Base-by-base conservation (phyloP, 2,797 vertebrate genomes). In the Scleropages formosus region DNA sequence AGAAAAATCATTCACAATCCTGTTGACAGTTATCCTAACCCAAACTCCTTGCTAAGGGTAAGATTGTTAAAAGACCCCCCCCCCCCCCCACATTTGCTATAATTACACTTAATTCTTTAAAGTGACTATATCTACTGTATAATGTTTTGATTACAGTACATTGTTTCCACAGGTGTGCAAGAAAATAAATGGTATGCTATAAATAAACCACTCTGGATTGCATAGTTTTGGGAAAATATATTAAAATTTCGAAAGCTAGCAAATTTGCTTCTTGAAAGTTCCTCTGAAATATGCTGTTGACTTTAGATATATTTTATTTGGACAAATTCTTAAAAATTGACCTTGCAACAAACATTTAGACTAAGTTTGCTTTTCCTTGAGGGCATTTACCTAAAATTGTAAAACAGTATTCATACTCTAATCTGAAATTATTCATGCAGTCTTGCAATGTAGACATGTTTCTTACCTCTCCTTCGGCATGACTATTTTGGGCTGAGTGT, bases 381-480 rank as follows among this genome's bases (percentile, higher is more conserved):
- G 26, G 26, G 51, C 13, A 24, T 11, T 51, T 56, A 39, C 51
- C 68, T 58, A 58, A 24, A 15, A 58, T 18, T 71, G 15, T 3
- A 26, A 68, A 53, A 58, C 26, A 31, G 10, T 6, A 71, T 58
- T 70, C 56, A 71, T 71, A 39, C 13, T 39, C 26, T 18, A 24
- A 70, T 58, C 8, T 71, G 51, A 58, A 39, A 58, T 71, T 58
- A 31, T 27, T n/a, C 51, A 58, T 66, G 66, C 47, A 78, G 27
- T 11, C 1, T 26, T 51, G 75, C 77, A 46, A 71, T 64, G 56
- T 31, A 26, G n/a, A 62, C 53, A 31, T 27, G 46, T 70, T 77
- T 82, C 95, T 95, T 94, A 98, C 97, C 97, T 96, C 88, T 96
- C 94, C 84, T 93, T 91, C 47, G 95, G 96, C 88, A 95, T 88